Base-by-base conservation (phyloP, 2,113 vertebrate genomes). In the Maccullochella peelii region DNA sequence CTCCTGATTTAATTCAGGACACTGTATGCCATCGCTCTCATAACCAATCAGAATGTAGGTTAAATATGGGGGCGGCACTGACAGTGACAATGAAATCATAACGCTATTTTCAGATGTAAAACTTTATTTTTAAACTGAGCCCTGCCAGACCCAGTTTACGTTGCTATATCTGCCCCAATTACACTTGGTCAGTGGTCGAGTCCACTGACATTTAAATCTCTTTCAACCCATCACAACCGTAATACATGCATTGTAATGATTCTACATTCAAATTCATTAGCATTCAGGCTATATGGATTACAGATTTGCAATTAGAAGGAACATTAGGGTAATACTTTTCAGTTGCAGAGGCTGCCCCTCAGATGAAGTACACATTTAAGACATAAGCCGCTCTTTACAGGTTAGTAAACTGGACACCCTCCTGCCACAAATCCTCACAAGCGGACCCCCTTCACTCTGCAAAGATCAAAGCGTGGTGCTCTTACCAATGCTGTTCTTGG, bases 401-500 rank as follows among this genome's bases (percentile, higher is more conserved):
- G 25, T 49, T 15, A 15, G 14, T 47, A 9, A 77, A 55, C 30
- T 81, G 75, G 47, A 58, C 47, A 58, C 61, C 73, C 50, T 74
- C 61, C 33, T 68, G 61, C 52, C 30, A 49, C 52, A 30, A 63
- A 62, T 36, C 76, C 65, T 62, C 52, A 62, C 10, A 50, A 49
- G 36, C 65, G 58, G 76, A 79, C 84, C 40, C 82, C 55, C 23
- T 33, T 72, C 18, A 76, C 73, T 61, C 30, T 67, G 70, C 16
- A 49, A 79, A 65, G 63, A 80, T 82, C 70, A 78, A 36, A 66
- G 83, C 78, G 79, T 54, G 86, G 72, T 49, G 23, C 54, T 93
- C 95, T 96, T 94, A 96, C 95, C 95, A 55, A 87, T 90, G 88
- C 92, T 90, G 91, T 86, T 95, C 87, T 94, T 95, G 85, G 85